Evolutionary conservation across 2,888 invertebrate species (phyloP).

Genomic region (Napeogenes sylphis): DNA sequence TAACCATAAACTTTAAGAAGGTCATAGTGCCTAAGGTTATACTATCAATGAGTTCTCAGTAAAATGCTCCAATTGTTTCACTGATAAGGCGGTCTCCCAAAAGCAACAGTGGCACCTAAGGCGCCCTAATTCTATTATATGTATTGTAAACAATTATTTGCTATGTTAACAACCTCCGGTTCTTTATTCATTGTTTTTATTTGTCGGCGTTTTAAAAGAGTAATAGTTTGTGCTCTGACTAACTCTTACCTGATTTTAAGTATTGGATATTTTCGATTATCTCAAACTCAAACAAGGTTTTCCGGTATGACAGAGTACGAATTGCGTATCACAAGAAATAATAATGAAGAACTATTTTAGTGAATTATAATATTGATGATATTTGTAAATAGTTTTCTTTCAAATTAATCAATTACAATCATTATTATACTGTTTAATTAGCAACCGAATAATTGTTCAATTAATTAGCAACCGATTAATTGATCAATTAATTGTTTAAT

Average conservation of each 20-base stretch:
- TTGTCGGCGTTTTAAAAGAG: constrained; percentile 44
- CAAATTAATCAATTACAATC: background rate
- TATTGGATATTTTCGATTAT: constrained; percentile 4
- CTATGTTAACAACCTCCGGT: constrained; percentile 46
- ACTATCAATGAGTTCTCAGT: constrained; percentile 20
- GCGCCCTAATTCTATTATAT: constrained; percentile 58
- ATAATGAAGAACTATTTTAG: background rate
- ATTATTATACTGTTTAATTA: no score
- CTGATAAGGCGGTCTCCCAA: constrained; percentile 45
- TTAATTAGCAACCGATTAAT: constrained; percentile 1
- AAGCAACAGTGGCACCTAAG: constrained; percentile 62
- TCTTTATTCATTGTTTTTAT: constrained; percentile 46
- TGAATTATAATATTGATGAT: background rate
- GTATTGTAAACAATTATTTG: constrained; percentile 52
- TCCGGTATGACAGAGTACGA: constrained; percentile 7
- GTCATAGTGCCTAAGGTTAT: constrained; percentile 29
- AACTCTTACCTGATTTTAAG: constrained; percentile 20
- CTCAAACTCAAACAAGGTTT: constrained; percentile 10
- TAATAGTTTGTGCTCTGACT: constrained; percentile 2
- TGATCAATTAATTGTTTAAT: background rate
- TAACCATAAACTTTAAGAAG: constrained; percentile 21
- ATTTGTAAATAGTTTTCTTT: background rate
- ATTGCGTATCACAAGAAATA: background rate
- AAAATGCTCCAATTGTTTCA: constrained; percentile 7
- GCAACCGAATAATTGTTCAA: background rate